phyloP scores from a whole-genome alignment of 2,888 invertebrate species.

The Hypomecis atomaria region DNA sequence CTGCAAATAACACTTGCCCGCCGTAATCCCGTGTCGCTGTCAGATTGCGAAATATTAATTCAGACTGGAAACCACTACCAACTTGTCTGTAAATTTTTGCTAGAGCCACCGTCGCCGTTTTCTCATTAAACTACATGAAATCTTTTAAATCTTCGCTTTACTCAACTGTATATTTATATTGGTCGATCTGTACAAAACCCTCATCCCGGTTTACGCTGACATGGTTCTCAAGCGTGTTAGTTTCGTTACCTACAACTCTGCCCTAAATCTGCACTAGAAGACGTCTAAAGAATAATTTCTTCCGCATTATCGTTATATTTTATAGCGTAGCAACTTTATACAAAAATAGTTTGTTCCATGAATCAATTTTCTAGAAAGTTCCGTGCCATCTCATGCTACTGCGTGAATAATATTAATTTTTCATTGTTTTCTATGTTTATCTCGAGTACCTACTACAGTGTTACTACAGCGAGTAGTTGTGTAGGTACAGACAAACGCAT shows the following conservation, averaged over 20 bases:
- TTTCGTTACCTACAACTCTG: constrained; percentile 1
- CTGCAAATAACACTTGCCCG: constrained; percentile 13
- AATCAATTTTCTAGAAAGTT: constrained; percentile 14
- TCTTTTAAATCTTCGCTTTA: not conserved
- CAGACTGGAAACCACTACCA: not conserved
- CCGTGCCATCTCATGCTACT: not conserved
- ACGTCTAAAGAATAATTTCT: constrained; percentile 11
- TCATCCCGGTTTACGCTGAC: constrained; percentile 3
- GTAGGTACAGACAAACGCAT: not conserved
- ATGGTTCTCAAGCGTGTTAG: constrained; percentile 1
- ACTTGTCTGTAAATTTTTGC: not conserved
- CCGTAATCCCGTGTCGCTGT: constrained; percentile 21
- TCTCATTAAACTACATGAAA: no score
- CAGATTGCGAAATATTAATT: constrained; percentile 12
- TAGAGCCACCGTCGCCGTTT: not conserved
- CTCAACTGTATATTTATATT: not conserved
- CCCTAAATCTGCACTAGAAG: constrained; percentile 16
- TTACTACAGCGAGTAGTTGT: no score
- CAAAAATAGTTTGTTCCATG: not conserved
- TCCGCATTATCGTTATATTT: constrained; percentile 27
- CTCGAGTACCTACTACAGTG: no score
- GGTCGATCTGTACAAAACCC: not conserved
- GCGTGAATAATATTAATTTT: not conserved
- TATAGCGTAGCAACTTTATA: not conserved
- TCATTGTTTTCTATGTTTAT: no score